These are phyloP conservation scores for Colistium nudipinnis DNA, from an alignment of 2,113 vertebrate species.

Conservation along the genomic window DNA sequence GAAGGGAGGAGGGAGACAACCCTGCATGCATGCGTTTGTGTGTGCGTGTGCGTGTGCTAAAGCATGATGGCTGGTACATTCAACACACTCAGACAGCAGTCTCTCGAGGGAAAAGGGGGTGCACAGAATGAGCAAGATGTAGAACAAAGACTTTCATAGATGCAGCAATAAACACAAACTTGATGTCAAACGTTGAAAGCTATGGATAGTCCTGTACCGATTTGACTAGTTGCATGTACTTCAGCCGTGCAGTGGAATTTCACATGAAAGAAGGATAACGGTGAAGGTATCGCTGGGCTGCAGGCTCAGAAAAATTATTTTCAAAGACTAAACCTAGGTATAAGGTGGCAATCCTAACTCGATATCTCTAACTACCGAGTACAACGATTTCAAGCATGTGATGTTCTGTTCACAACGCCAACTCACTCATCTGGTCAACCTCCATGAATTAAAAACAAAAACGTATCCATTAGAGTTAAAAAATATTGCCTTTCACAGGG, in stretches of 20 bases:
- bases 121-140: conserved; percentile 34
- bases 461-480: conserved; percentile 62
- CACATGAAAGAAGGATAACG: conserved; percentile 31
- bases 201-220: background rate
- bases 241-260: background rate
- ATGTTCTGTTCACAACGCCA: conserved; percentile 16
- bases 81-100: conserved; percentile 73
- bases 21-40: conserved; percentile 24
- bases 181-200: background rate
- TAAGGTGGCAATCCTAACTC: conserved; percentile 21
- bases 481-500: conserved; percentile 56
- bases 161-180: conserved; percentile 8
- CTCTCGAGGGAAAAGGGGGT: conserved; percentile 41
- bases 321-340: background rate
- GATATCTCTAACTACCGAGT: conserved; percentile 12
- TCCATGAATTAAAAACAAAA: conserved; percentile 46
- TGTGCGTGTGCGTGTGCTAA: conserved; percentile 35
- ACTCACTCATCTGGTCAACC: conserved; percentile 36
- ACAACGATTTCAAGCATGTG: conserved; percentile 25
- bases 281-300: background rate
- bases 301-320: conserved; percentile 4
- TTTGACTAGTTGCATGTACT: conserved; percentile 14
- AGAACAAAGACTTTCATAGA: conserved; percentile 52
- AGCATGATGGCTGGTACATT: conserved; percentile 72
- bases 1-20: conserved; percentile 43